Base-by-base conservation (phyloP, 2,888 invertebrate species). In the Calameuta pallipes region DNA sequence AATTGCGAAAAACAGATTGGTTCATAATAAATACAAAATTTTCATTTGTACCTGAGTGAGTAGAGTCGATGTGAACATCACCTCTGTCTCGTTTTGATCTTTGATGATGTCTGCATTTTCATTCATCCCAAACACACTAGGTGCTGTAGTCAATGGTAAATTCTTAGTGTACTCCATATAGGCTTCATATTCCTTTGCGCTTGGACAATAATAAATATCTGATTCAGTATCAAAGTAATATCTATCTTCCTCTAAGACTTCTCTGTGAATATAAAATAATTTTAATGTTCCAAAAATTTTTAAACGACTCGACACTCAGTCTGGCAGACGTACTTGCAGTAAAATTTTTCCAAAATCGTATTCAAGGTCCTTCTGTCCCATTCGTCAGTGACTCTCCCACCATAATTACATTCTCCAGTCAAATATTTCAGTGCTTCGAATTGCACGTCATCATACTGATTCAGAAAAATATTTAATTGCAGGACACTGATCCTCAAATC, bases 351-450 rank as follows among this genome's bases (percentile, higher is more conserved):
- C 69, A 98, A 92, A 80, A 98, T 95, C 0, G 98, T 98, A 87
- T 94, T 95, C 75, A 98, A 93, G 31, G 96, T 96, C 76, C 98
- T 94, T 33, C 98, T 93, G 92, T 99, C 98, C 97, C 98, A 98
- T 90, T 98, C 97, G 89, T 98, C 98, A 0, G 98, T 98, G 4
- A 99, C 98, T 80, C 98, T 94, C 0, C 98, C 98, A 11, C 98
- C 98, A 90, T 98, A 99, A 93, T 98, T 98, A 89, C 98, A 98
- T 92, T 98, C 98, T 1, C 98, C 98, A 0, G 97, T 98, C 86
- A 98, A 92, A 92, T 98, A 98, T 3, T 95, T 94, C 23, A 98
- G 92, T 0, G 98, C 98, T 80, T 97, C 96, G 90, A 95, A 97
- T 91, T 96, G 96, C 0, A 97, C 94, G 80, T 96, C 95, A 93